These are phyloP conservation scores for Agelastica alni DNA, from an alignment of 2,888 invertebrate species.

Conservation along the genomic window DNA sequence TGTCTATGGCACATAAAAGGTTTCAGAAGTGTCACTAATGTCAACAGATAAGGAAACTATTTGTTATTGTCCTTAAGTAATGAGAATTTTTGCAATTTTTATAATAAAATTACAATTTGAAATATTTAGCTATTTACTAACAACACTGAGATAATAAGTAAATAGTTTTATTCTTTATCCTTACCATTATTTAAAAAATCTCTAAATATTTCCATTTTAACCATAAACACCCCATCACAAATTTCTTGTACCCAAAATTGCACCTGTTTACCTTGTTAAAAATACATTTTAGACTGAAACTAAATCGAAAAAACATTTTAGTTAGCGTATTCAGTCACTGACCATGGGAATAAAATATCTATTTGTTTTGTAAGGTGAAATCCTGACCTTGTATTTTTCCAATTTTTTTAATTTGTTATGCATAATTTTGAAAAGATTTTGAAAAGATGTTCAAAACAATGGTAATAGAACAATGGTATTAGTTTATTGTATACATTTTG, in stretches of 20 bases:
- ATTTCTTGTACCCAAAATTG: neutral
- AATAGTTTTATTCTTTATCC: too few species aligned
- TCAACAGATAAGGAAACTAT: too few species aligned
- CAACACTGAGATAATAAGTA: too few species aligned
- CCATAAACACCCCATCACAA: neutral
- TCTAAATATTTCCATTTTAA: neutral
- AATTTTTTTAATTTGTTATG: neutral
- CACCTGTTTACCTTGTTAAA: neutral
- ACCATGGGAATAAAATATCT: too few species aligned
- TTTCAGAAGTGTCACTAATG: too few species aligned
- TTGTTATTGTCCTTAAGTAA: too few species aligned
- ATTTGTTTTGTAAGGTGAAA: conserved; percentile 28
- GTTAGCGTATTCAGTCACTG: too few species aligned
- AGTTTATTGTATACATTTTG: neutral
- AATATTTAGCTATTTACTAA: too few species aligned
- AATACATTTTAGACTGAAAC: neutral
- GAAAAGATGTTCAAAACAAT: neutral
- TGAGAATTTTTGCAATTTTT: too few species aligned
- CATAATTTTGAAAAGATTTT: neutral
- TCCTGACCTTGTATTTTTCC: conserved; percentile 21
- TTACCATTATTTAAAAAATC: neutral
- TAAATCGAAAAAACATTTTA: neutral
- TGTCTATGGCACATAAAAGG: too few species aligned
- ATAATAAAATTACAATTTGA: too few species aligned
- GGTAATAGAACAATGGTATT: neutral